phyloP scores from a whole-genome alignment of 2,888 invertebrate genomes.

The Eudemis profundana region DNA sequence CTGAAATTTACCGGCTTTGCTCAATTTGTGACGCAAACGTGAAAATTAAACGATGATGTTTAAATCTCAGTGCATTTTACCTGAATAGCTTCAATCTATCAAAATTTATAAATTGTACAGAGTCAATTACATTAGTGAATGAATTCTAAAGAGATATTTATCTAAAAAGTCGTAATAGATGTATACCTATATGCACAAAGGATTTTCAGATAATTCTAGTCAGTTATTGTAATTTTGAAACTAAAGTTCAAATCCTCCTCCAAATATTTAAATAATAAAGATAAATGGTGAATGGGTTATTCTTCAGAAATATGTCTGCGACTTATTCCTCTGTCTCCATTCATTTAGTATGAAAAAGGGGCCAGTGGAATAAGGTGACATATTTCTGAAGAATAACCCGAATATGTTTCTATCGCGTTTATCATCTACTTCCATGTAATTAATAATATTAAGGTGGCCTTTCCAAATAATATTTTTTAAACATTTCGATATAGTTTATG shows the following conservation, averaged over 20 bases:
- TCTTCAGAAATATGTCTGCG: too few relatives aligned
- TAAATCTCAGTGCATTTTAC: conserved; percentile 28
- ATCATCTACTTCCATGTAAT: conserved; percentile 52
- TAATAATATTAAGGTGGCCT: conserved; percentile 74
- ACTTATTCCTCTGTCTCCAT: too few relatives aligned
- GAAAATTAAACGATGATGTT: conserved; percentile 11
- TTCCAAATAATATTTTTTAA: conserved; percentile 80
- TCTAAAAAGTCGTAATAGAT: conserved; percentile 13
- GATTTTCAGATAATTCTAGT: conserved; percentile 7
- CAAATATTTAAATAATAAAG: conserved; percentile 14
- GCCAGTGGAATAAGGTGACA: too few relatives aligned
- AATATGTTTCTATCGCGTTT: conserved; percentile 40
- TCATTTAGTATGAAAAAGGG: too few relatives aligned
- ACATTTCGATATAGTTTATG: conserved; percentile 79
- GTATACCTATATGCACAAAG: conserved; percentile 19
- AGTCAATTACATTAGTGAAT: conserved; percentile 31
- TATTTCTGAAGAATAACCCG: too few relatives aligned
- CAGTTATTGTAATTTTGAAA: conserved; percentile 13
- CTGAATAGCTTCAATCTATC: conserved; percentile 10
- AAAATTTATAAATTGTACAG: conserved; percentile 18
- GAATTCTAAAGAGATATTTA: conserved; percentile 12
- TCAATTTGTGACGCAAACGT: conserved; percentile 40
- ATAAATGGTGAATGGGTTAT: conserved; percentile 36
- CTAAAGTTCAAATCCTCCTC: conserved; percentile 26
- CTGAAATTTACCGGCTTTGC: conserved; percentile 30